Base-by-base conservation (phyloP, 2,888 invertebrate species). In the Ligdia adustata region DNA sequence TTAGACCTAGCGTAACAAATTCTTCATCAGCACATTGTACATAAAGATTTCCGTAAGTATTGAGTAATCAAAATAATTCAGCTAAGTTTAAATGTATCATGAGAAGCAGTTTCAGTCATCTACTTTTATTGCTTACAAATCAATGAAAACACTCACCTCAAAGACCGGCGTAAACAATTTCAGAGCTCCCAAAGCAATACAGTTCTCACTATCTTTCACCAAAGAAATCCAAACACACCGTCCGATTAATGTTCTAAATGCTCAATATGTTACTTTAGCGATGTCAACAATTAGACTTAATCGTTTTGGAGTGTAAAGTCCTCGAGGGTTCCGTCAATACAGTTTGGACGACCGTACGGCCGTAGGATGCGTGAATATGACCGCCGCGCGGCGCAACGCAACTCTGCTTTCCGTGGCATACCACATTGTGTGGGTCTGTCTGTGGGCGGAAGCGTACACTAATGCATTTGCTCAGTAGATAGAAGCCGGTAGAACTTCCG, bases 381-480 rank as follows among this genome's bases (percentile, higher is more conserved):
- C 28, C 33, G 16, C 31, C 29, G 29, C 14, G 7, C 16, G 13
- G 20, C n/a, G n/a, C n/a, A n/a, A n/a, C n/a, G n/a, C 16, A 3
- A 12, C 20, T 18, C 13, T 4, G 40, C 41, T n/a, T 31, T 22
- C 26, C 4, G 41, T 27, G 34, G 28, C 22, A 12, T 22, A 28
- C 14, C 40, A 35, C 47, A 29, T 42, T 32, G 41, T 42, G 47
- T n/a, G n/a, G n/a, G n/a, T 6, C 6, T 4, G 22, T 7, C n/a
- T 22, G 22, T 37, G 41, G 47, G 42, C 47, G 47, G 47, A 48
- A 48, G 37, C 41, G 41, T 34, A 43, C 35, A 35, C 41, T 47
- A 41, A 47, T 22, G 37, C 41, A 32, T 48, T 41, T 37, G 26
- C 18, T 41, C 24, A 26, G 18, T 32, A 29, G 32, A 41, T 35